Conservation (phyloP, 2,797 vertebrate genomes). For the Hemibagrus guttatus region DNA sequence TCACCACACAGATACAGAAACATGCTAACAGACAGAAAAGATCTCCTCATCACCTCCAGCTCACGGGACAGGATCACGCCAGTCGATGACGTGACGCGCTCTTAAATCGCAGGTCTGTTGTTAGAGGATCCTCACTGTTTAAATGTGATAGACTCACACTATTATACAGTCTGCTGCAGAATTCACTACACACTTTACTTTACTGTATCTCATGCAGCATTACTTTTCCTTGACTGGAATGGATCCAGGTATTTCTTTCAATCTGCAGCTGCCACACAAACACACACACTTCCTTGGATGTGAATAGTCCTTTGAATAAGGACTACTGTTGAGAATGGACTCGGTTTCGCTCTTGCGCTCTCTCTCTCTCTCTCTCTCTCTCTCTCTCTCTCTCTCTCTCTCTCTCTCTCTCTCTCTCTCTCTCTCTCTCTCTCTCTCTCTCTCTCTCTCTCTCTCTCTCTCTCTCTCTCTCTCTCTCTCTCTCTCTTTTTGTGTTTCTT, state of each 20-base stretch:
- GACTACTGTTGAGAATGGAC: conserved; percentile 3
- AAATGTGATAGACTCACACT: not conserved
- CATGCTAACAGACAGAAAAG: not conserved
- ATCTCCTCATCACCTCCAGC: not conserved
- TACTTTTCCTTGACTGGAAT: not conserved
- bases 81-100: too few species aligned
- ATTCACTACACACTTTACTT: not conserved
- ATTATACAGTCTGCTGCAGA: not conserved
- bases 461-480: conserved; percentile 41
- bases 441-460: conserved; percentile 42
- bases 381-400: not conserved
- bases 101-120: not conserved
- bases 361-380: conserved; percentile 52
- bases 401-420: too few species aligned
- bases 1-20: too few species aligned
- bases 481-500: too few species aligned
- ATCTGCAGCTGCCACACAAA: not conserved
- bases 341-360: not conserved
- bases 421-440: too few species aligned
- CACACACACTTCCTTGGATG: not conserved
- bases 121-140: not conserved
- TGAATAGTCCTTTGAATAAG: conserved; percentile 1
- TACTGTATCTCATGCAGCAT: not conserved
- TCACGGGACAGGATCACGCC: not conserved
- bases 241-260: not conserved